These are phyloP conservation scores for Eretmodus cyanostictus DNA, from an alignment of 2,113 vertebrate genomes.

Conservation along the genomic window DNA sequence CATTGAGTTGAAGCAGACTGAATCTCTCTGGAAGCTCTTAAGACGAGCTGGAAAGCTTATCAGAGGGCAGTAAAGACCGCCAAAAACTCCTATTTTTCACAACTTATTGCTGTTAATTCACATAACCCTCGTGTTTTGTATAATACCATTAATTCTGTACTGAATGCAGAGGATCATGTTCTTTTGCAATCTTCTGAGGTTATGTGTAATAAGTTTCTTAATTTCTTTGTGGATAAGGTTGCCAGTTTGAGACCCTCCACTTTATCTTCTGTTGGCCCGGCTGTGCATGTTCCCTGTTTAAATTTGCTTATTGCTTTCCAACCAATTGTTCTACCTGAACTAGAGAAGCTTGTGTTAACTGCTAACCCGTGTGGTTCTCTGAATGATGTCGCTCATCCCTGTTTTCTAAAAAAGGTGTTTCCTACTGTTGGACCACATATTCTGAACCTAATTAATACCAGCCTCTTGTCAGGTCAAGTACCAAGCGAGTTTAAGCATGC, in stretches of 20 bases:
- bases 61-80: too few species aligned
- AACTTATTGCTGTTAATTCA: too few species aligned
- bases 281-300: accelerated
- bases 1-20: too few species aligned
- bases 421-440: too few species aligned
- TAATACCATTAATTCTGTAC: too few species aligned
- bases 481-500: too few species aligned
- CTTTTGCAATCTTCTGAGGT: not conserved
- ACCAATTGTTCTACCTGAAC: not conserved
- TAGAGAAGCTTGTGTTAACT: too few species aligned
- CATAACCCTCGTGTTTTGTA: accelerated
- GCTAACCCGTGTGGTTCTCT: accelerated
- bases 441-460: too few species aligned
- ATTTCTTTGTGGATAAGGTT: not conserved
- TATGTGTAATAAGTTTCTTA: not conserved
- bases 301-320: not conserved
- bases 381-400: accelerated
- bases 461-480: too few species aligned
- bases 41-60: not conserved
- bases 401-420: too few species aligned
- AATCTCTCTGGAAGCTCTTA: not conserved
- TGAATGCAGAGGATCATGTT: not conserved
- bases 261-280: not conserved
- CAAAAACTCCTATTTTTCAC: too few species aligned
- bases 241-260: not conserved